Conservation (phyloP, 2,113 vertebrate genomes). For the Platichthys flesus region DNA sequence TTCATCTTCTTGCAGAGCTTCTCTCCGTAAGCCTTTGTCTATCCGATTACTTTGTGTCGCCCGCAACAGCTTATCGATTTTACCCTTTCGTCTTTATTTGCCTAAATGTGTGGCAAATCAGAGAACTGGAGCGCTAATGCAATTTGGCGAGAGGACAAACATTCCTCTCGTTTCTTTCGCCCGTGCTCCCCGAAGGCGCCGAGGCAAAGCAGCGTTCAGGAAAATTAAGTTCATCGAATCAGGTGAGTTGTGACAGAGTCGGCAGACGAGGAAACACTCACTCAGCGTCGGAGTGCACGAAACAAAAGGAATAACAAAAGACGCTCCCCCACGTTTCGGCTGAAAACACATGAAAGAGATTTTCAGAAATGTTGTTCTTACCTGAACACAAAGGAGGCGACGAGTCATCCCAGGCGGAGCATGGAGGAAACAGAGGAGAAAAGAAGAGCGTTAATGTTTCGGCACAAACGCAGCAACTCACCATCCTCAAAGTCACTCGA, state of each 20-base stretch:
- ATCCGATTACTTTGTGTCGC: constrained; percentile 27
- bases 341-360: neutral
- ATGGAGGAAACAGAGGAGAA: constrained; percentile 19
- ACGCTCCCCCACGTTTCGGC: neutral
- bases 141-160: constrained; percentile 1
- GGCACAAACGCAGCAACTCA: constrained; percentile 15
- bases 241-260: constrained; percentile 34
- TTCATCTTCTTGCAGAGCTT: neutral
- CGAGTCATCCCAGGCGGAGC: constrained; percentile 12
- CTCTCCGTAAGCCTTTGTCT: constrained; percentile 36
- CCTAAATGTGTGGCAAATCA: constrained; percentile 35
- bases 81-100: constrained; percentile 37
- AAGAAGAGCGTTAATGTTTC: constrained; percentile 14
- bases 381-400: constrained; percentile 58
- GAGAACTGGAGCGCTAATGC: neutral
- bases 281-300: neutral
- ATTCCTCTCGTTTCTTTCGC: constrained; percentile 2
- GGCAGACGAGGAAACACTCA: constrained; percentile 33
- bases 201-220: constrained; percentile 17
- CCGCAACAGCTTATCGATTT: constrained; percentile 40
- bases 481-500: constrained; percentile 23
- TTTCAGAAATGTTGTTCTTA: constrained; percentile 51
- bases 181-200: constrained; percentile 17
- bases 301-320: constrained; percentile 34
- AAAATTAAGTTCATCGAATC: constrained; percentile 43